These are phyloP conservation scores for Apotomis turbidana DNA, from an alignment of 2,888 invertebrate species.

Conservation along the genomic window DNA sequence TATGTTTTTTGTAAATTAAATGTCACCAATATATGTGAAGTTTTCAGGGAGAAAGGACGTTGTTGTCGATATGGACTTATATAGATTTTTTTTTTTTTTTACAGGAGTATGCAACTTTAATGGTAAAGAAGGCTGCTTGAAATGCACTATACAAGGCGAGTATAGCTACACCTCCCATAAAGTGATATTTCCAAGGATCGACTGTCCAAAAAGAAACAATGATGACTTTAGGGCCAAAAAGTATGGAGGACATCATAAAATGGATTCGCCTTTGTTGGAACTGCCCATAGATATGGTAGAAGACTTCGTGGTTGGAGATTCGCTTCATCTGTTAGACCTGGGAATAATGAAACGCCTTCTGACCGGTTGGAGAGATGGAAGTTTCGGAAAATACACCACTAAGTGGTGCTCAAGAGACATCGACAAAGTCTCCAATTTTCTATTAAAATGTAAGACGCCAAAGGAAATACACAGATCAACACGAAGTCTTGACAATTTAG, in stretches of 20 bases:
- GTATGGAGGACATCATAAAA: conserved; percentile 24
- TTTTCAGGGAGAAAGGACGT: neutral
- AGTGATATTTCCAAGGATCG: conserved; percentile 15
- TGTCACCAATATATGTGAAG: neutral
- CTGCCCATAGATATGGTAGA: conserved; percentile 25
- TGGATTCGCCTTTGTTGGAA: conserved; percentile 19
- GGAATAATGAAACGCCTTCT: conserved; percentile 16
- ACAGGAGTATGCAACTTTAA: conserved; percentile 42
- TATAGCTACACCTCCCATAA: conserved; percentile 36
- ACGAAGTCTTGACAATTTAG: conserved; percentile 29
- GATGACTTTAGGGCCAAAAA: conserved; percentile 42
- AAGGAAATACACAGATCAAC: conserved; percentile 34
- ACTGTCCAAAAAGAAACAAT: conserved; percentile 39
- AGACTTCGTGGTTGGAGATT: conserved; percentile 26
- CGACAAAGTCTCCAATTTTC: conserved; percentile 28
- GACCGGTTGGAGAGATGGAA: conserved; percentile 37
- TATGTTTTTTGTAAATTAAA: neutral
- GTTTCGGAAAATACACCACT: conserved; percentile 35
- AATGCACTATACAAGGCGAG: conserved; percentile 41
- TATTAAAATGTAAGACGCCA: conserved; percentile 23
- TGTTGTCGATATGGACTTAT: neutral
- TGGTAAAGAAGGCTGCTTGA: conserved; percentile 44
- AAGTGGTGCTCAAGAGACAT: conserved; percentile 34
- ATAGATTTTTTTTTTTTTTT: conserved; percentile 12
- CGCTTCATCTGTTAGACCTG: conserved; percentile 22